These are phyloP conservation scores for Okamejei kenojei DNA, from an alignment of 2,797 vertebrate species.

Conservation along the genomic window DNA sequence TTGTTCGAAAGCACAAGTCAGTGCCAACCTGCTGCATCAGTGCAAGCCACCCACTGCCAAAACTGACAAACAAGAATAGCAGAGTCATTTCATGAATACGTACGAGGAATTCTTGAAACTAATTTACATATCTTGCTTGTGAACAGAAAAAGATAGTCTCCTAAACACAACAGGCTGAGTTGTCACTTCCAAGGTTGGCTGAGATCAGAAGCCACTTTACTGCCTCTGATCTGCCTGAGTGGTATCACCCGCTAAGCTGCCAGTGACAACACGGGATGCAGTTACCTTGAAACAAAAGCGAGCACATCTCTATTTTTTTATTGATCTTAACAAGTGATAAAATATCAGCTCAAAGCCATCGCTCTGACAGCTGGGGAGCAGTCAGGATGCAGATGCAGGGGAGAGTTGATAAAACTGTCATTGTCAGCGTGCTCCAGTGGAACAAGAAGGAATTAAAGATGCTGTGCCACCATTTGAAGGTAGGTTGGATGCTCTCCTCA, in stretches of 20 bases:
- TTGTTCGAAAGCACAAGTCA: not conserved
- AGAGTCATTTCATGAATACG: not conserved
- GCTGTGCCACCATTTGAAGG: too few species aligned
- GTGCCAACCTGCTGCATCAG: not conserved
- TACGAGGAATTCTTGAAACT: not conserved
- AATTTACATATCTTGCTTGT: not conserved
- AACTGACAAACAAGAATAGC: not conserved
- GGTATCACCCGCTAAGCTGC: not conserved
- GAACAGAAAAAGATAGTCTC: not conserved
- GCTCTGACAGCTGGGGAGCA: not conserved
- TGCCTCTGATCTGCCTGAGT: not conserved
- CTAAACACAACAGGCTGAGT: not conserved
- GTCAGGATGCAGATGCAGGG: not conserved
- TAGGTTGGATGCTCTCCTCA: not conserved
- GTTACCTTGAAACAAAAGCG: not conserved
- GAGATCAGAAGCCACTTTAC: not conserved
- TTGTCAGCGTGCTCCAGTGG: not conserved
- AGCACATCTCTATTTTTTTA: not conserved
- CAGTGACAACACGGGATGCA: not conserved
- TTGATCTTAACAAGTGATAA: not conserved
- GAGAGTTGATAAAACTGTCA: not conserved
- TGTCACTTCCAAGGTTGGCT: not conserved
- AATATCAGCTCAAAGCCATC: not conserved
- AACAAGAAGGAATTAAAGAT: not conserved
- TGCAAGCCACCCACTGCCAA: not conserved